A percentile compares a stretch with the other conserved stretches of the same genome.
phyloP scores from a whole-genome alignment of 2,113 vertebrate genomes.

The Aegithalos caudatus region DNA sequence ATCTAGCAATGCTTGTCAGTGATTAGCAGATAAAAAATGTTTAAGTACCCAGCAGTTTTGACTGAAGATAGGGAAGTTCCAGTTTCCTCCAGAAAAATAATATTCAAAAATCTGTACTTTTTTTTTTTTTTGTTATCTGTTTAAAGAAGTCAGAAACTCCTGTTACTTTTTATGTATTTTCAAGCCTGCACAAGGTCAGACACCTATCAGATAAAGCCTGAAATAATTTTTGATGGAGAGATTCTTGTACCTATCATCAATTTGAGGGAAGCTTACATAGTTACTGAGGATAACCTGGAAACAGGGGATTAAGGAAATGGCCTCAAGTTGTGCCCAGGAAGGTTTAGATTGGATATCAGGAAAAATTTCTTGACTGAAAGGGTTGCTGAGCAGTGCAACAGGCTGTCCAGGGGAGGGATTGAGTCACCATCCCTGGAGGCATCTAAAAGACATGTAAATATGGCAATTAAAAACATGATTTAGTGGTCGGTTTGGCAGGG shows the following conservation, averaged over 20 bases:
- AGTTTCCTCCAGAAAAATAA: not conserved
- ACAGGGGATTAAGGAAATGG: not conserved
- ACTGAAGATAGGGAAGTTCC: not conserved
- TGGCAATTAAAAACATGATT: not conserved
- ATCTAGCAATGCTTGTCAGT: not conserved
- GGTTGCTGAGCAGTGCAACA: not conserved
- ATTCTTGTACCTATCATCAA: not conserved
- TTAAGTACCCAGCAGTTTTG: not conserved
- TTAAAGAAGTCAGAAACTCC: not conserved
- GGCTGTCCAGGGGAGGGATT: not conserved
- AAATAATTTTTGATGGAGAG: not conserved
- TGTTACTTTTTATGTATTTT: not conserved
- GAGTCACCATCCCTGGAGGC: not conserved
- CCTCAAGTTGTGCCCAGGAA: not conserved
- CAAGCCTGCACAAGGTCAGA: not conserved
- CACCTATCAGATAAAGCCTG: not conserved
- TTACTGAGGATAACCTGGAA: not conserved
- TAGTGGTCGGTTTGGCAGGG: not conserved
- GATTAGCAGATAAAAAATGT: not conserved
- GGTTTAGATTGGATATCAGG: not conserved
- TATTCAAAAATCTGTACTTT: not conserved
- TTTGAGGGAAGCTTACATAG: not conserved
- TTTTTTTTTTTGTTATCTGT: not conserved
- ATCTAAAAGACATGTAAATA: not conserved
- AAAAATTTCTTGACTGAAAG: not conserved